phyloP scores from a whole-genome alignment of 2,797 vertebrate species.

The Acestrorhynchus altus region DNA sequence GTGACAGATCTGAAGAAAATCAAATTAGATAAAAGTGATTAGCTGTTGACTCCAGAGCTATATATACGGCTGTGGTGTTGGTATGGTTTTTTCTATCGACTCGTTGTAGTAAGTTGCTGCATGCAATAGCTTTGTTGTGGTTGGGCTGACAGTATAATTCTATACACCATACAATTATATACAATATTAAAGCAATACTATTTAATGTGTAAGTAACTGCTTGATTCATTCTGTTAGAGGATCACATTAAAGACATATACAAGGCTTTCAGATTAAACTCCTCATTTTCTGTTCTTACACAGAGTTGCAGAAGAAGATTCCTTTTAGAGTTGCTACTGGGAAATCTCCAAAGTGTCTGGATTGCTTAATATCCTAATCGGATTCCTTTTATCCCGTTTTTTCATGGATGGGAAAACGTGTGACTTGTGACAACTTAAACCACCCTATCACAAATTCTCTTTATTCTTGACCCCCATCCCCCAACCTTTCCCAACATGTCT shows the following conservation, averaged over 20 bases:
- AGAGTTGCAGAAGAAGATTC: background rate
- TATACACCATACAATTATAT: too few relatives aligned
- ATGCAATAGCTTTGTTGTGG: background rate
- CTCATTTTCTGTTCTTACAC: background rate
- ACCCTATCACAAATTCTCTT: slow-evolving; percentile 25
- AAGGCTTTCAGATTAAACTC: background rate
- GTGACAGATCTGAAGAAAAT: slow-evolving; percentile 73
- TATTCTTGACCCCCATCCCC: slow-evolving; percentile 7
- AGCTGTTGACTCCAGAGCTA: slow-evolving; percentile 60
- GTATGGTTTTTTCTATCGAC: slow-evolving; percentile 33
- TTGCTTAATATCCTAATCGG: slow-evolving; percentile 5
- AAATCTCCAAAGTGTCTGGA: background rate
- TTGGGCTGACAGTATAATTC: too few relatives aligned
- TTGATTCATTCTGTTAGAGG: too few relatives aligned
- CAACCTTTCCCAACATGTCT: background rate
- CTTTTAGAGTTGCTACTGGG: background rate
- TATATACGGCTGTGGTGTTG: slow-evolving; percentile 27
- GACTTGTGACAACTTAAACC: slow-evolving; percentile 3
- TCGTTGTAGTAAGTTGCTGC: slow-evolving; percentile 5
- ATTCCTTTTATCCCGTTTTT: slow-evolving; percentile 16
- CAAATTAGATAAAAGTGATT: slow-evolving; percentile 68
- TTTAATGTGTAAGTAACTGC: too few relatives aligned
- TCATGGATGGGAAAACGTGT: slow-evolving; percentile 6
- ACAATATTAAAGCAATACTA: too few relatives aligned
- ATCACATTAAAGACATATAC: too few relatives aligned